These are phyloP conservation scores for Ceratina calcarata DNA, from an alignment of 1,140 invertebrate species.

Conservation along the genomic window DNA sequence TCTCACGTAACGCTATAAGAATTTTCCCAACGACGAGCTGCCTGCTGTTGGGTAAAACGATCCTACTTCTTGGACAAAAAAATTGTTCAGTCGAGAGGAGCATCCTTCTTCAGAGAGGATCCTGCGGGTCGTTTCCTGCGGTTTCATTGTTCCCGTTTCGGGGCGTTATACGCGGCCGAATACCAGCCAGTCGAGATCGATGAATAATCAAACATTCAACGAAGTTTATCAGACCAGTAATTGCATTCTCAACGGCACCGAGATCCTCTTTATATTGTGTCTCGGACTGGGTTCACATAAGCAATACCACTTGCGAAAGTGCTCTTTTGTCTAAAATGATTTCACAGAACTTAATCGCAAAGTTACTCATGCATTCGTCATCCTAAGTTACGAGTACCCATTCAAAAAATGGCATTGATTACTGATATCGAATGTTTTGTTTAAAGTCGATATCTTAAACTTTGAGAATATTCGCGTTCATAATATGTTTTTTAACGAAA, in stretches of 20 bases:
- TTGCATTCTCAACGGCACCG: background rate
- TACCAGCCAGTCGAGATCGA: background rate
- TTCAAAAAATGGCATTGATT: too few species aligned
- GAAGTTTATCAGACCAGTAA: background rate
- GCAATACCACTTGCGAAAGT: background rate
- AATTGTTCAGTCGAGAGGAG: background rate
- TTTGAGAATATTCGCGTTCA: background rate
- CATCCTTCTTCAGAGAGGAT: slow-evolving; percentile 57
- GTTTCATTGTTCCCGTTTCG: slow-evolving; percentile 47
- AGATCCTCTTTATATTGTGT: background rate
- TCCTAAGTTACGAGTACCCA: too few species aligned
- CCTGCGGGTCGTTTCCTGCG: slow-evolving; percentile 48
- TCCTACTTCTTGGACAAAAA: slow-evolving; percentile 40
- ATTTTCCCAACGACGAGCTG: slow-evolving; percentile 8
- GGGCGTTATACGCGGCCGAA: background rate
- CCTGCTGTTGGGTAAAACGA: slow-evolving; percentile 34
- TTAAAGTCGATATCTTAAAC: background rate
- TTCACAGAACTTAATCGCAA: too few species aligned
- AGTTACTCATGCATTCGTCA: too few species aligned
- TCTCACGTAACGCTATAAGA: background rate
- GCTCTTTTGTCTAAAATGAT: too few species aligned
- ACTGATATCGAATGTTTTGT: background rate
- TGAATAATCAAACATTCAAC: slow-evolving; percentile 15
- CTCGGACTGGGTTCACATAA: background rate
- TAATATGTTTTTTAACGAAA: background rate